Percentiles rank a stretch among this genome's conserved stretches.
Conservation (phyloP, 2,888 invertebrate species). For the Lypha dubia region DNA sequence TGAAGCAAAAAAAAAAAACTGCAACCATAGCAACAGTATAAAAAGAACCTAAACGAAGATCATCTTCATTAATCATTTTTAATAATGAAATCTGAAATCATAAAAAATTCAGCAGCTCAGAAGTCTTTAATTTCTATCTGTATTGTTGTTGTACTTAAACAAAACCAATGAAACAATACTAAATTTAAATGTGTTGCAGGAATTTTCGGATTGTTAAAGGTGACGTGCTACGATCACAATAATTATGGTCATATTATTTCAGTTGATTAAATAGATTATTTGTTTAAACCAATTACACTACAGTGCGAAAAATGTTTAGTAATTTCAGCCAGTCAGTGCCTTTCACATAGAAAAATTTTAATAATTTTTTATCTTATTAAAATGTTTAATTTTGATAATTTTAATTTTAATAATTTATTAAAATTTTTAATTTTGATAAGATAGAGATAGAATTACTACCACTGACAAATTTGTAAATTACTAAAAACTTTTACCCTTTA, state of each 20-base stretch:
- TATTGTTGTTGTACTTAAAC: not conserved
- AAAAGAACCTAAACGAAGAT: slow-evolving; percentile 2
- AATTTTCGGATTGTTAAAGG: slow-evolving; percentile 31
- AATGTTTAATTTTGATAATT: too few relatives aligned
- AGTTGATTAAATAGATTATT: slow-evolving; percentile 4
- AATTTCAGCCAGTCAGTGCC: too few relatives aligned
- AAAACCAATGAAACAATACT: slow-evolving; percentile 4
- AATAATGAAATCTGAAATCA: slow-evolving; percentile 67
- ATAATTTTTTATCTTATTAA: too few relatives aligned
- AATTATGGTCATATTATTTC: slow-evolving; percentile 36
- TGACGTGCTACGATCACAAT: slow-evolving; percentile 36
- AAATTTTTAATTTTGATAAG: too few relatives aligned
- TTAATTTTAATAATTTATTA: too few relatives aligned
- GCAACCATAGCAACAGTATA: too few relatives aligned
- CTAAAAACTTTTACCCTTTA: too few relatives aligned
- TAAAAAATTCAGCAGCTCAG: slow-evolving; percentile 33
- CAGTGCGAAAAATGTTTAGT: not conserved
- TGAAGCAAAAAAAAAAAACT: too few relatives aligned
- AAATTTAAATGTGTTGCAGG: slow-evolving; percentile 9
- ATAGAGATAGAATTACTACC: too few relatives aligned
- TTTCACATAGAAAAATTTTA: too few relatives aligned
- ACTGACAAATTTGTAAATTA: too few relatives aligned
- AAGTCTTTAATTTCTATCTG: not conserved
- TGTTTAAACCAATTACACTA: not conserved
- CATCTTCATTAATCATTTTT: slow-evolving; percentile 73